Conservation (phyloP, 2,113 vertebrate species). For the Leptobrachium ailaonicum region DNA sequence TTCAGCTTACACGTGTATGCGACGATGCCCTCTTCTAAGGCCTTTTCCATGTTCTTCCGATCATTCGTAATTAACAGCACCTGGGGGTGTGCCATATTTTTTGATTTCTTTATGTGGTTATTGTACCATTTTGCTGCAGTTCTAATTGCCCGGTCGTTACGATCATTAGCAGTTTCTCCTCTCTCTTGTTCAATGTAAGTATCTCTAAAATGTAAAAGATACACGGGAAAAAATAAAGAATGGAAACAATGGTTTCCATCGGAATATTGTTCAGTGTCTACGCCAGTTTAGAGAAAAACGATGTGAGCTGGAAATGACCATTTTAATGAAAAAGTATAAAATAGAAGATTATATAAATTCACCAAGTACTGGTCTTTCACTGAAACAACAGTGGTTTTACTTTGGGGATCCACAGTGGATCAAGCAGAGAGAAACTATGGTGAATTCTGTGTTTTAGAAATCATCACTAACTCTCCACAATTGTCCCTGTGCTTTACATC, state of each 20-base stretch:
- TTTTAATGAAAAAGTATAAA: no score
- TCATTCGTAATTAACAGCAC: conserved; percentile 95
- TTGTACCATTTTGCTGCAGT: conserved; percentile 88
- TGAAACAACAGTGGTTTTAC: no score
- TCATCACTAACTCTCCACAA: no score
- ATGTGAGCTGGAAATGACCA: no score
- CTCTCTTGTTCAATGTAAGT: conserved; percentile 86
- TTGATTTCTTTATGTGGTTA: conserved; percentile 76
- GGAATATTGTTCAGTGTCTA: no score
- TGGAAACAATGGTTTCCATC: no score
- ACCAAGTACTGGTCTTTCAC: no score
- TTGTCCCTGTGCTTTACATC: no score
- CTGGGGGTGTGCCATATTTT: conserved; percentile 61
- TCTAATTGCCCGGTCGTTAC: conserved; percentile 93
- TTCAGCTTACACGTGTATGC: conserved; percentile 84
- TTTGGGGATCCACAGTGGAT: no score
- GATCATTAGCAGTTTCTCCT: conserved; percentile 90
- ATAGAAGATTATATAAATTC: no score
- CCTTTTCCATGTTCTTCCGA: conserved; percentile 85
- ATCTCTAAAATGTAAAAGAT: conserved; percentile 70
- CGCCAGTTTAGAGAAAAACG: neutral
- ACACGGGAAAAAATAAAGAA: neutral
- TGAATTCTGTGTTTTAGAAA: no score
- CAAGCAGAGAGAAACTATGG: no score
- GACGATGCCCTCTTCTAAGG: conserved; percentile 77